These are phyloP conservation scores for Paradoxurus hermaphroditus DNA, from an alignment of 2,113 vertebrate species.

Conservation along the genomic window DNA sequence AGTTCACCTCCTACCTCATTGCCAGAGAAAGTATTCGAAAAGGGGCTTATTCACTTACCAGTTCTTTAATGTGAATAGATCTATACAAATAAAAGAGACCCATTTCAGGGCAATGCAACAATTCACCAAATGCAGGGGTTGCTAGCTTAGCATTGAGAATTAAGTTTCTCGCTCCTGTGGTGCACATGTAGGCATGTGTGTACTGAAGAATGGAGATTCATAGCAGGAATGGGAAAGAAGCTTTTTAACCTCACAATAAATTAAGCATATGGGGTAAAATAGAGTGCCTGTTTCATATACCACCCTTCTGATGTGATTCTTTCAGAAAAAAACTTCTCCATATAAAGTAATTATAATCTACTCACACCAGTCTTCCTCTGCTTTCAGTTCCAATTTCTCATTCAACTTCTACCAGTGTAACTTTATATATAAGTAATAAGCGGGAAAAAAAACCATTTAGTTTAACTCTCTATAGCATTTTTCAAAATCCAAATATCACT, in stretches of 20 bases:
- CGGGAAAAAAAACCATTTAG: not conserved
- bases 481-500: not conserved
- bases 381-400: not conserved
- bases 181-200: not conserved
- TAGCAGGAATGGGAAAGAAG: not conserved
- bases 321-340: not conserved
- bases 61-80: not conserved
- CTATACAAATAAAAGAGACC: not conserved
- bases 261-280: not conserved
- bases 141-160: not conserved
- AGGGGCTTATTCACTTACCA: not conserved
- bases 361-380: not conserved
- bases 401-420: not conserved
- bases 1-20: not conserved
- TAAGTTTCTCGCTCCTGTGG: not conserved
- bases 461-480: conserved; percentile 24
- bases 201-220: not conserved
- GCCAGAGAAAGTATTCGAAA: not conserved
- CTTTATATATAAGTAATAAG: not conserved
- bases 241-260: not conserved
- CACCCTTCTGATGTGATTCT: not conserved
- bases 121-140: not conserved
- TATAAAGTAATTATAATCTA: conserved; percentile 32
- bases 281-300: not conserved
- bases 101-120: not conserved